phyloP scores from a whole-genome alignment of 2,113 vertebrate genomes.

The Chamaea fasciata region DNA sequence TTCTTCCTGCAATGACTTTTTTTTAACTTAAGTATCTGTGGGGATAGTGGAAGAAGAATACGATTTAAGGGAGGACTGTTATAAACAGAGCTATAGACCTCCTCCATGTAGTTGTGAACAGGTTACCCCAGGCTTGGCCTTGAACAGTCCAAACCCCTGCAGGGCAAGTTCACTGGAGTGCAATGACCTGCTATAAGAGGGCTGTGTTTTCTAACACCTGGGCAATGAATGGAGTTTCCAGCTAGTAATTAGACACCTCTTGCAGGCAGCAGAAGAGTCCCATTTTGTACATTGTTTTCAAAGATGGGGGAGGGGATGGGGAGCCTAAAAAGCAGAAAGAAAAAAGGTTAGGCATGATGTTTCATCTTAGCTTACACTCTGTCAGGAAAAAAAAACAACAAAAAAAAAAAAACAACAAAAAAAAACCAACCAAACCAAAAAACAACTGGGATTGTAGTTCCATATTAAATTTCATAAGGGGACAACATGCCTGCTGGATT shows the following conservation, averaged over 20 bases:
- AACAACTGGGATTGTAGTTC: neutral
- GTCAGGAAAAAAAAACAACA: neutral
- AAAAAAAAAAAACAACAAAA: too few species aligned
- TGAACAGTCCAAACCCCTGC: neutral
- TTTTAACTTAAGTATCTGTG: neutral
- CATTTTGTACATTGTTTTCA: constrained; percentile 28
- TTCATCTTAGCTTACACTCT: neutral
- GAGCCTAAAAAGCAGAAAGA: neutral
- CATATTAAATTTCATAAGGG: constrained; percentile 30
- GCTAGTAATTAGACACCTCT: constrained; percentile 35
- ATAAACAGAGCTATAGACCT: neutral
- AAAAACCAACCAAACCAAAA: too few species aligned
- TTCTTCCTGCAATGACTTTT: neutral
- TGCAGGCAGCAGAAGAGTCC: constrained; percentile 10
- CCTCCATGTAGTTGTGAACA: neutral
- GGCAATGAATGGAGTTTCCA: constrained; percentile 47
- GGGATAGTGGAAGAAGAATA: neutral
- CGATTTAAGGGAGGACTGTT: neutral
- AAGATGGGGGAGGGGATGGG: neutral
- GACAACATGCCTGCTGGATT: too few species aligned
- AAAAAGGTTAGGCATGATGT: neutral
- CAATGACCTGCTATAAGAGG: constrained; percentile 1
- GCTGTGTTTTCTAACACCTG: constrained; percentile 52
- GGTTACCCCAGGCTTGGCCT: neutral
- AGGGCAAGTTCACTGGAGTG: constrained; percentile 11